These are phyloP conservation scores for Mastomys natalensis DNA, from an alignment of 2,113 vertebrate species.

Conservation along the genomic window DNA sequence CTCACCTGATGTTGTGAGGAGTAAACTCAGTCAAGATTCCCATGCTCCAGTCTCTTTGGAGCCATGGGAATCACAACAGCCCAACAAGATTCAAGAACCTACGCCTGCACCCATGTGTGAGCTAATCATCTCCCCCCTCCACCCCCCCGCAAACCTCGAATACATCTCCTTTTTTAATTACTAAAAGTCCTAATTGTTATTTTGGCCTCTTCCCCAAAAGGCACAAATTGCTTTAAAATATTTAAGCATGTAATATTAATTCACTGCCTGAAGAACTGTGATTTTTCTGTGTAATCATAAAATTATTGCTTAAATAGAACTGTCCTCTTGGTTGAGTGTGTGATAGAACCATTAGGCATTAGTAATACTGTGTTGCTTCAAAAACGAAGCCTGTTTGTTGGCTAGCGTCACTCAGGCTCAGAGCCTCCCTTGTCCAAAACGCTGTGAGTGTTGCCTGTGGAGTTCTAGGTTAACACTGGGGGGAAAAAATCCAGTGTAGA, in stretches of 20 bases:
- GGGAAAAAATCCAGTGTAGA: neutral
- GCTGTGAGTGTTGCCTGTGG: constrained; percentile 29
- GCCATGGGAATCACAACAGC: no score
- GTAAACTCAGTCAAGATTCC: no score
- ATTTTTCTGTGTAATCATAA: constrained; percentile 47
- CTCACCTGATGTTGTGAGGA: no score
- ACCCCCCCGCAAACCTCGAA: no score
- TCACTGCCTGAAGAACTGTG: constrained; percentile 27
- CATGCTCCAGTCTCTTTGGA: no score
- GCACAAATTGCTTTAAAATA: constrained; percentile 39
- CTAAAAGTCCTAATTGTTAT: constrained; percentile 59
- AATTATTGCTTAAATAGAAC: constrained; percentile 49
- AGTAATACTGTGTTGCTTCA: constrained; percentile 8
- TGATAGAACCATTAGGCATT: neutral
- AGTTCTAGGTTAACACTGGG: constrained; percentile 1
- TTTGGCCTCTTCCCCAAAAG: constrained; percentile 7
- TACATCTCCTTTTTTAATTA: constrained; percentile 31
- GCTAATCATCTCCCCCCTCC: no score
- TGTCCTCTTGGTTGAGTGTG: neutral
- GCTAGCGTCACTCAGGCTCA: neutral
- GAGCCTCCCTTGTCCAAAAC: neutral
- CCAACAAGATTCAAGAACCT: no score
- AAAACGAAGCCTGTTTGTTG: constrained; percentile 26
- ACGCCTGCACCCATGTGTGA: no score
- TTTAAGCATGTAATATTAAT: constrained; percentile 21